These are phyloP conservation scores for Meriones psammophilus DNA, from an alignment of 2,797 vertebrate species.

Conservation along the genomic window DNA sequence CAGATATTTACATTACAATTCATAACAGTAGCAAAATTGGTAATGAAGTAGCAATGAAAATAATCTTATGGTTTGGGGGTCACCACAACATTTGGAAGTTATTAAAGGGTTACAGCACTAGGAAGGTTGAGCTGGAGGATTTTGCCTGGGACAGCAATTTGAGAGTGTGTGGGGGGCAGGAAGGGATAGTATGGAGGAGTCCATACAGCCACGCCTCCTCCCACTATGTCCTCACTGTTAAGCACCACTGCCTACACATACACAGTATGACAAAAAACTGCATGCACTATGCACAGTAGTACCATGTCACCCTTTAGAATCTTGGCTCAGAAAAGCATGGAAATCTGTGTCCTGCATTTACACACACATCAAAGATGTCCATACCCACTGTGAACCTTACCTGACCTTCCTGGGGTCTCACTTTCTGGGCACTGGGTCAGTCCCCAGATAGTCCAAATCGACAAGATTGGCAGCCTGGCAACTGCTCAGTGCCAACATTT, in stretches of 20 bases:
- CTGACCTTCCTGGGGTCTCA: neutral
- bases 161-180: neutral
- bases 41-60: neutral
- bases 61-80: neutral
- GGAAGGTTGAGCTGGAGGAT: neutral
- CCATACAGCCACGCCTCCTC: neutral
- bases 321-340: neutral
- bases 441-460: neutral
- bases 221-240: neutral
- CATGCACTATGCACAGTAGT: neutral
- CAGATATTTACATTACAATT: neutral
- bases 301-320: neutral
- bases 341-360: neutral
- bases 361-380: neutral
- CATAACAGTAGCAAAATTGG: neutral
- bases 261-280: neutral
- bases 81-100: neutral
- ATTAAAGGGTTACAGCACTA: neutral
- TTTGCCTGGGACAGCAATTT: neutral
- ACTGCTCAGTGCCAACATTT: neutral
- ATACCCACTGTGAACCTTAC: neutral
- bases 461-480: neutral
- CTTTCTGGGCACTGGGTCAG: neutral
- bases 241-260: neutral
- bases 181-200: neutral